Conservation (phyloP, 1,140 invertebrate genomes). For the Drosophila teissieri region DNA sequence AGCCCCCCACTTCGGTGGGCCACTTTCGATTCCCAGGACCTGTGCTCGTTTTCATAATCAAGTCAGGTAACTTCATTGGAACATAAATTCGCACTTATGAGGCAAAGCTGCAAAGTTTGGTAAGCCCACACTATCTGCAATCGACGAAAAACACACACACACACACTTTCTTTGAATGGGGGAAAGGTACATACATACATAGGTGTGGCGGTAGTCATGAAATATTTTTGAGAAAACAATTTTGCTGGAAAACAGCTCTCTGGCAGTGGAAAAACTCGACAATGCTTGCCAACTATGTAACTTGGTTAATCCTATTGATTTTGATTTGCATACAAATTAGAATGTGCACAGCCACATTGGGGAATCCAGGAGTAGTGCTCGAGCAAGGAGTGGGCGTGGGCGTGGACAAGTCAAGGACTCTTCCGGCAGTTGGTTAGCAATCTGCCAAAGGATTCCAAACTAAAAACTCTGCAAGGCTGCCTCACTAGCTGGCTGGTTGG, state of each 20-base stretch:
- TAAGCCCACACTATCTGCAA: constrained; percentile 56
- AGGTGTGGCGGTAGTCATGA: constrained; percentile 30
- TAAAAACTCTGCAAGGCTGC: constrained; percentile 48
- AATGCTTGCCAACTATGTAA: constrained; percentile 63
- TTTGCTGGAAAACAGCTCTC: constrained; percentile 42
- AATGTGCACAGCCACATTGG: constrained; percentile 45
- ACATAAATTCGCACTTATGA: constrained; percentile 64
- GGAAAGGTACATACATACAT: too few species aligned
- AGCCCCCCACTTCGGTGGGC: neutral
- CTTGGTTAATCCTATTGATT: constrained; percentile 82
- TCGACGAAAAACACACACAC: constrained; percentile 14
- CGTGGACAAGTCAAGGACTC: constrained; percentile 4
- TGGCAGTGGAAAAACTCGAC: constrained; percentile 39
- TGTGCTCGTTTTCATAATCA: constrained; percentile 22
- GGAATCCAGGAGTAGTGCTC: neutral
- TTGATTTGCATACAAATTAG: constrained; percentile 83
- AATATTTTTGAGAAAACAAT: constrained; percentile 80
- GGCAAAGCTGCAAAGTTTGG: constrained; percentile 60
- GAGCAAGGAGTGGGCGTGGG: neutral
- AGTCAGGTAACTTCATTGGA: constrained; percentile 38
- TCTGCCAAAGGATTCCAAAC: constrained; percentile 67
- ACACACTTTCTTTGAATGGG: neutral
- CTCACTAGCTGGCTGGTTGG: neutral
- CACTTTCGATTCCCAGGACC: neutral
- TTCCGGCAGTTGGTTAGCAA: constrained; percentile 44